Evolutionary conservation across 2,888 invertebrate species (phyloP).

Genomic region (Ornithoptera priamus): DNA sequence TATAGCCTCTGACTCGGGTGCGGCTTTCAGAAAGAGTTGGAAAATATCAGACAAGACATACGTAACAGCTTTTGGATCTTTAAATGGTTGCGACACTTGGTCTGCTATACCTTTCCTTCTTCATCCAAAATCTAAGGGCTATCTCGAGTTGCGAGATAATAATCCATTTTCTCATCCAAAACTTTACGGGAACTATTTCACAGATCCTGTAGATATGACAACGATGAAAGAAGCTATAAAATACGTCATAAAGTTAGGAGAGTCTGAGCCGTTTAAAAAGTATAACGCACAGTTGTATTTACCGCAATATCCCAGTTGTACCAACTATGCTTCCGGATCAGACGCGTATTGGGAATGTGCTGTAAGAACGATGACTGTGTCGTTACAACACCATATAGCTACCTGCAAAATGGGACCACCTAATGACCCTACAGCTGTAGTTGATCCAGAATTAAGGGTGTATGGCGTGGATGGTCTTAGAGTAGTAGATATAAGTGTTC

Average conservation of each 20-base stretch:
- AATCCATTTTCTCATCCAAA: conserved; percentile 88
- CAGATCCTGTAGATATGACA: conserved; percentile 81
- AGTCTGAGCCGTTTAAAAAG: conserved; percentile 80
- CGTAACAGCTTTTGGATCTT: conserved; percentile 74
- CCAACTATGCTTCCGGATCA: conserved; percentile 66
- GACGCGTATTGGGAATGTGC: conserved; percentile 87
- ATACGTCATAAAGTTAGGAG: conserved; percentile 78
- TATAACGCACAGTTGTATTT: conserved; percentile 78
- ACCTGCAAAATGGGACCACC: conserved; percentile 87
- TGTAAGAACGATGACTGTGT: conserved; percentile 77
- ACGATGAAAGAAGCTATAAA: conserved; percentile 82
- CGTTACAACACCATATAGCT: conserved; percentile 81
- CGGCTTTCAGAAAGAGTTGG: conserved; percentile 73
- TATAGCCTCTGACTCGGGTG: conserved; percentile 80
- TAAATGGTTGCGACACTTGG: conserved; percentile 81
- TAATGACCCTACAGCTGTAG: conserved; percentile 82
- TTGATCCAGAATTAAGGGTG: conserved; percentile 82
- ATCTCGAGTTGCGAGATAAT: conserved; percentile 84
- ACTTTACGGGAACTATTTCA: conserved; percentile 89
- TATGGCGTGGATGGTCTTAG: conserved; percentile 82
- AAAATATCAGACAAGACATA: conserved; percentile 80
- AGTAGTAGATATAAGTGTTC: conserved; percentile 85
- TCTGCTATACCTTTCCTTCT: conserved; percentile 85
- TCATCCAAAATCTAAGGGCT: conserved; percentile 87
- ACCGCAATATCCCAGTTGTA: conserved; percentile 77